These are phyloP conservation scores for Pseudonaja textilis DNA, from an alignment of 2,113 vertebrate species.

Conservation along the genomic window DNA sequence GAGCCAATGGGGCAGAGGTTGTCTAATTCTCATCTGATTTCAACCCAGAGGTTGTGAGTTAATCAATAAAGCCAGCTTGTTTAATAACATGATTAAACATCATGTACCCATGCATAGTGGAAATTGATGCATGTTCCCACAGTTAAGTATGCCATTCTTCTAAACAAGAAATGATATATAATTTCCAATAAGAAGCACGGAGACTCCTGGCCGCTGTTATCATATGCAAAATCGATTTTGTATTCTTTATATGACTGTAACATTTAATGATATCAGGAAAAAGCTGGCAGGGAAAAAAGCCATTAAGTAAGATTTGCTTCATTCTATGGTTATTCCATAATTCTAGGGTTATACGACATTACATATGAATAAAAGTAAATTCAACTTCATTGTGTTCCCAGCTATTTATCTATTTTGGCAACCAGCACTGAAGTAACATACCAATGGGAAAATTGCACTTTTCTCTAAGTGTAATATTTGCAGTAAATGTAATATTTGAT, in stretches of 20 bases:
- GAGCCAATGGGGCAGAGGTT: background rate
- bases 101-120: background rate
- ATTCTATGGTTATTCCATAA: background rate
- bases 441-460: background rate
- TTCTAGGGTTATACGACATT: background rate
- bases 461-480: background rate
- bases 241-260: background rate
- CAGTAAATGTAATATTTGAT: background rate
- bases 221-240: background rate
- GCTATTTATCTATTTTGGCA: background rate
- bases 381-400: background rate
- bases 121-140: background rate
- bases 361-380: background rate
- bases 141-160: background rate
- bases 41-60: background rate
- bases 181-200: background rate
- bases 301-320: background rate
- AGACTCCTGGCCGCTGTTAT: background rate
- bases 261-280: background rate
- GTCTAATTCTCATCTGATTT: background rate
- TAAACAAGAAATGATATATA: background rate
- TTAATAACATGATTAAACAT: background rate
- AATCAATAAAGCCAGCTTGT: background rate
- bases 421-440: background rate
- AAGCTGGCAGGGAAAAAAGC: background rate